Evolutionary conservation across 2,888 invertebrate genomes (phyloP), one percentile per base, ranked within the genome.

Genomic region (Amiota communis): DNA sequence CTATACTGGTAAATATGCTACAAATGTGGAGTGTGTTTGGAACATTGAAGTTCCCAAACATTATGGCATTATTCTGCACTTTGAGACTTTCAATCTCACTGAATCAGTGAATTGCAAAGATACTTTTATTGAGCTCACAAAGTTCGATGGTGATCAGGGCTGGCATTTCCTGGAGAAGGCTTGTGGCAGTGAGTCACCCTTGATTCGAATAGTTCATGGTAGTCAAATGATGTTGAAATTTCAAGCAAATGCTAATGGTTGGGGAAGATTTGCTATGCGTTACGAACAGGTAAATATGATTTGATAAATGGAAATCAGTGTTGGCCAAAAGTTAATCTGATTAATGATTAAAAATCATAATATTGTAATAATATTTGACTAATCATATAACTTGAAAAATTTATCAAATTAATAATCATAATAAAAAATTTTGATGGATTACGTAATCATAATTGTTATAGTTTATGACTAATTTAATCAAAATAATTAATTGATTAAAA

Each of bases 1-100:
- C 89, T 97, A 98, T 0, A 89, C 92, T 74, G 93, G 94, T 4
- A 53, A 69, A 85, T 97, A 96, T 89, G 93, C 94, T 1, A 89
- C 91, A 67, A 92, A 93, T 81, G 91, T 94, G 72, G 92, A 94
- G 78, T 98, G 98, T 85, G 91, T 92, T 67, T 98, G 97, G 96
- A 93, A 96, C 71, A 88, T 91, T 49, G 93, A 94, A 1, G 92
- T 94, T 63, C 85, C 88, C 73, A 91, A 93, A 87, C 93, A 95
- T 83, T 80, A 81, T 72, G 79, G 78, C 6, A 79, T 80, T 8
- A 8, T 56, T 0, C 8, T 86, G 4, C 57, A 73, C 11, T 82
- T 85, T 17, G 74, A 80, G 8, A 51, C 75, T 1, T 82, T 87
- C 36, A 80, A 88, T 72, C 68, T 88, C 9, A 80, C 81, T 0